These are phyloP conservation scores for Phrynocephalus forsythii DNA, from an alignment of 2,797 vertebrate species.

Conservation along the genomic window DNA sequence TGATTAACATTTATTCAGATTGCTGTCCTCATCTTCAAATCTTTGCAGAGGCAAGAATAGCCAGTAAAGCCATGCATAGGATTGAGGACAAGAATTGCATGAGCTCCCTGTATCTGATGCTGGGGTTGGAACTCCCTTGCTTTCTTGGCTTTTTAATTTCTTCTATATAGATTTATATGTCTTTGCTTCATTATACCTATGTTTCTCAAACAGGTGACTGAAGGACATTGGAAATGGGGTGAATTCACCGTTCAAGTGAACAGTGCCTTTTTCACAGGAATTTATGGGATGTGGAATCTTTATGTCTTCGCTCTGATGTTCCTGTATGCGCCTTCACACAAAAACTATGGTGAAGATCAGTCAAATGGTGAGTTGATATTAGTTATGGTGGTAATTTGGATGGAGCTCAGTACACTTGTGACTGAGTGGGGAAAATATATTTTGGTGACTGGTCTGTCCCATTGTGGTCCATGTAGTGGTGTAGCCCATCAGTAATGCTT, in stretches of 20 bases:
- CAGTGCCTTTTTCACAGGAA: slow-evolving; percentile 98
- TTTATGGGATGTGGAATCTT: slow-evolving; percentile 99
- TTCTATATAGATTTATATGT: background rate
- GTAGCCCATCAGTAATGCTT: background rate
- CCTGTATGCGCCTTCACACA: slow-evolving; percentile 96
- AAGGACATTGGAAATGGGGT: slow-evolving; percentile 97
- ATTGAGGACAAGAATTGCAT: background rate
- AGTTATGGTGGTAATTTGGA: background rate
- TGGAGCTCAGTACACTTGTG: background rate
- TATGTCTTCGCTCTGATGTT: slow-evolving; percentile 99
- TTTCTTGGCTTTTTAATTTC: background rate
- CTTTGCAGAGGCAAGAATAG: background rate
- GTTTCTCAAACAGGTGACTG: slow-evolving; percentile 85
- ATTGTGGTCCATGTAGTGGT: background rate
- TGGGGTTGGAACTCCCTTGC: background rate
- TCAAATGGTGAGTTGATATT: slow-evolving; percentile 81
- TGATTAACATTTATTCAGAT: background rate
- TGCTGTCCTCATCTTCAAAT: background rate
- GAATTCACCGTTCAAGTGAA: slow-evolving; percentile 90
- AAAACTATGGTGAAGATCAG: slow-evolving; percentile 92
- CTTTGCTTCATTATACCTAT: background rate
- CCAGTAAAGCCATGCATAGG: background rate
- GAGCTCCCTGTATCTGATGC: background rate
- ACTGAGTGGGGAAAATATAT: accelerated
- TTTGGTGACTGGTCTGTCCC: background rate